Conservation (phyloP, 2,888 invertebrate species). For the Nysson spinosus region DNA sequence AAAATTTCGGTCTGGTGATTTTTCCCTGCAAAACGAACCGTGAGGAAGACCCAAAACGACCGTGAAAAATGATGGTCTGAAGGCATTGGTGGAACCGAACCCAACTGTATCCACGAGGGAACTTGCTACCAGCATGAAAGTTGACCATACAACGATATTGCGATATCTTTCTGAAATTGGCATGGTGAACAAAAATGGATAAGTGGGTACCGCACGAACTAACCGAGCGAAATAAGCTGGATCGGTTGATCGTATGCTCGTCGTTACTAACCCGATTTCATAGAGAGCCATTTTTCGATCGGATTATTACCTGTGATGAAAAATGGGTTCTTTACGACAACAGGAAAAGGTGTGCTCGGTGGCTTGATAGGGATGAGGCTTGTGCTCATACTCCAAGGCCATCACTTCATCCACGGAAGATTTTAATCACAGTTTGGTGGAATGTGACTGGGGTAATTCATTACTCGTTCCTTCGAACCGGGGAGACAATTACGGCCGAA, state of each 20-base stretch:
- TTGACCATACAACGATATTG: conserved; percentile 32
- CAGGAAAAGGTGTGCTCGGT: too few species aligned
- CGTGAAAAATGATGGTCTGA: conserved; percentile 27
- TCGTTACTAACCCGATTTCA: conserved; percentile 11
- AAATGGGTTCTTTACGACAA: too few species aligned
- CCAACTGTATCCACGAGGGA: conserved; percentile 24
- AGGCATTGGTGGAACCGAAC: conserved; percentile 25
- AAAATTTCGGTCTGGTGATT: conserved; percentile 3
- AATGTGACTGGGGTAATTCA: conserved; percentile 6
- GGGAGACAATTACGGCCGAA: too few species aligned
- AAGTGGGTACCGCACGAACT: too few species aligned
- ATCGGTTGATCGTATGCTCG: conserved; percentile 11
- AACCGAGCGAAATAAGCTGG: conserved; percentile 23
- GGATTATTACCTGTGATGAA: too few species aligned
- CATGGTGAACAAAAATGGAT: conserved; percentile 38
- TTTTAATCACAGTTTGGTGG: conserved; percentile 11
- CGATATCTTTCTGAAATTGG: conserved; percentile 31
- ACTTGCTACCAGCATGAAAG: conserved; percentile 25
- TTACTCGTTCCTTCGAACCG: not conserved
- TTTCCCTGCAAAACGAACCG: too few species aligned
- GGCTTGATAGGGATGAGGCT: too few species aligned
- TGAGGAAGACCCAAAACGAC: conserved; percentile 27
- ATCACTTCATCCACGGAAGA: conserved; percentile 14
- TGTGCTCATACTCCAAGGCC: conserved; percentile 7
- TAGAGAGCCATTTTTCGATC: conserved; percentile 17